A percentile compares a stretch with the other conserved stretches of the same genome.
phyloP scores from a whole-genome alignment of 2,888 invertebrate species.

The Baccha elongata region DNA sequence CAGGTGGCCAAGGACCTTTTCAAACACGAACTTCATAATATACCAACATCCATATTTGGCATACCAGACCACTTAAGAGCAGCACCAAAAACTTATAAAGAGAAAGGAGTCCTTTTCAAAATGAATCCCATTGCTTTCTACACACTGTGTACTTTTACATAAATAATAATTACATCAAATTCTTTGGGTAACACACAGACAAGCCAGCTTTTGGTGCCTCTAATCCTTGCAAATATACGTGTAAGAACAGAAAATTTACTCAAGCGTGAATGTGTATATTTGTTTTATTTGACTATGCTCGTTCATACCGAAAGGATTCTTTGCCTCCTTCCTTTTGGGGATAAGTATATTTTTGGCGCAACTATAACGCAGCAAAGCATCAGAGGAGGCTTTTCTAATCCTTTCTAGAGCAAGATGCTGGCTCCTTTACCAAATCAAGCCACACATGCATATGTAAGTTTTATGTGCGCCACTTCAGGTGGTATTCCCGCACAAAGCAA shows the following conservation, averaged over 20 bases:
- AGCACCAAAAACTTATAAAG: constrained; percentile 15
- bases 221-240: constrained; percentile 43
- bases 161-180: constrained; percentile 67
- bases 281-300: constrained; percentile 3
- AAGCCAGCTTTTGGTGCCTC: constrained; percentile 17
- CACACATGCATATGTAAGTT: too few relatives aligned
- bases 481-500: constrained; percentile 56
- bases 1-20: constrained; percentile 35
- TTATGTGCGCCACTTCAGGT: constrained; percentile 67
- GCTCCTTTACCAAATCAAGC: constrained; percentile 56
- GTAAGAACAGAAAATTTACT: constrained; percentile 26
- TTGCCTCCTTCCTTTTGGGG: constrained; percentile 1
- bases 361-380: constrained; percentile 18
- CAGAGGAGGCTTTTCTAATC: constrained; percentile 40
- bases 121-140: background rate
- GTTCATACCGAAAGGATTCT: constrained; percentile 10
- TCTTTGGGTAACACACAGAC: constrained; percentile 38
- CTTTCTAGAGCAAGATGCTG: constrained; percentile 32
- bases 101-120: constrained; percentile 24
- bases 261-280: constrained; percentile 4
- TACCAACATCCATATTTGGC: constrained; percentile 11
- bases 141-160: constrained; percentile 12
- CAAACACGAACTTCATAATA: constrained; percentile 10
- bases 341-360: constrained; percentile 48
- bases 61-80: constrained; percentile 59